Percentiles rank a stretch among this genome's conserved stretches.
phyloP scores from a whole-genome alignment of 2,888 invertebrate genomes.

The Drosophila helvetica region DNA sequence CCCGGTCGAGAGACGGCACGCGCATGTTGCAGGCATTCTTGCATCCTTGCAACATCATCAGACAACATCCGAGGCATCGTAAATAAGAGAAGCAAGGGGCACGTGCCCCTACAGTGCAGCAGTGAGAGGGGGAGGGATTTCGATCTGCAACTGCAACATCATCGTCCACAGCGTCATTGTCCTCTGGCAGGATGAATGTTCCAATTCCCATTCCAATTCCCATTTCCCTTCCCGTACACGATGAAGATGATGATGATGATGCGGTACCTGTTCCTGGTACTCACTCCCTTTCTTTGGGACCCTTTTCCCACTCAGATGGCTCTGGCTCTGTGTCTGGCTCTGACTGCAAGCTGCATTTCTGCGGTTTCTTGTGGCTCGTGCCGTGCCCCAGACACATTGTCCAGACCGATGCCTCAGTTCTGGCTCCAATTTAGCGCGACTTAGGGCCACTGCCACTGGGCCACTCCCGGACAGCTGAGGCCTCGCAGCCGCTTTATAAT shows the following conservation, averaged over 20 bases:
- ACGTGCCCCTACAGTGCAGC: constrained; percentile 32
- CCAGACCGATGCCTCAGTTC: not conserved
- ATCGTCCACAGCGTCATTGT: constrained; percentile 34
- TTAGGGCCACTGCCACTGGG: not conserved
- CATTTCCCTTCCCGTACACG: not conserved
- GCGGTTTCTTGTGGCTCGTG: constrained; percentile 42
- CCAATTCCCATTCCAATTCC: not conserved
- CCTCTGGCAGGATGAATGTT: constrained; percentile 27
- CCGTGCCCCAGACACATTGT: constrained; percentile 2
- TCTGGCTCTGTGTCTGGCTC: not conserved
- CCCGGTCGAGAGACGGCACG: constrained; percentile 20
- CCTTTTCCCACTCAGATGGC: not conserved
- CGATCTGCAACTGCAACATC: constrained; percentile 26
- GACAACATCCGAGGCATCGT: constrained; percentile 19
- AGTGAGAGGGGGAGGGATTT: not conserved
- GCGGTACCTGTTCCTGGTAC: constrained; percentile 29
- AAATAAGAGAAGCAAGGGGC: constrained; percentile 36
- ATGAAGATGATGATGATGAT: constrained; percentile 21
- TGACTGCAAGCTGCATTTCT: constrained; percentile 43
- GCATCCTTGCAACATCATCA: constrained; percentile 42
- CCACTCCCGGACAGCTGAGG: constrained; percentile 33
- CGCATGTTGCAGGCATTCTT: constrained; percentile 53
- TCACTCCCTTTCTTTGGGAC: not conserved
- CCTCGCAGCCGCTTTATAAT: constrained; percentile 22
- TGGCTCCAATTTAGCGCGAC: constrained; percentile 15